Percentiles rank a stretch among this genome's conserved stretches.
phyloP scores from a whole-genome alignment of 2,888 invertebrate genomes.

The Cheilosia pagana region DNA sequence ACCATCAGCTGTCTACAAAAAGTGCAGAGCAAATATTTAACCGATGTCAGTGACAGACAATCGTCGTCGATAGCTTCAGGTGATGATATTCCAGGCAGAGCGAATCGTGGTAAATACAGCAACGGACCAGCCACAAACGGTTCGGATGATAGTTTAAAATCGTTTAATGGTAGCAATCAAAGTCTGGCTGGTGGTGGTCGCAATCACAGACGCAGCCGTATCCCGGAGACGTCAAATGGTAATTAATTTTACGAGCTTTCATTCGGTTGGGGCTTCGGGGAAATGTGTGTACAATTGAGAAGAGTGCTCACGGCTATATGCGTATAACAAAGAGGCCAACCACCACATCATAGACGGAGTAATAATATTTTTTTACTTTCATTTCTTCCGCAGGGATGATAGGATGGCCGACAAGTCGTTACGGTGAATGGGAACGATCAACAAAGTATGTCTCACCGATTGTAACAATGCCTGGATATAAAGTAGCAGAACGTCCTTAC shows the following conservation, averaged over 20 bases:
- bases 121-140: constrained; percentile 13
- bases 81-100: constrained; percentile 42
- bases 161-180: constrained; percentile 13
- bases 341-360: constrained; percentile 1
- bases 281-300: constrained; percentile 18
- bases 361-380: constrained; percentile 8
- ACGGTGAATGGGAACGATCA: constrained; percentile 80
- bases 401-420: constrained; percentile 78
- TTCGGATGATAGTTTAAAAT: constrained; percentile 23
- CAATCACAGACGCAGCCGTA: constrained; percentile 31
- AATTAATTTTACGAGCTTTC: constrained; percentile 67
- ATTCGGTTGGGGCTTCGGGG: constrained; percentile 4
- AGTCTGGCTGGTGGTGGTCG: constrained; percentile 7
- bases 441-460: constrained; percentile 82
- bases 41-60: constrained; percentile 21
- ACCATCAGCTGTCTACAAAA: constrained; percentile 81
- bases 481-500: constrained; percentile 80
- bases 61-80: constrained; percentile 43
- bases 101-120: constrained; percentile 39
- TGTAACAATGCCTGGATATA: constrained; percentile 80
- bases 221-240: constrained; percentile 81
- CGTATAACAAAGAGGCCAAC: not conserved
- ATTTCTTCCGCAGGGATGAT: constrained; percentile 77
- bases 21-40: constrained; percentile 77
- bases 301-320: not conserved